Evolutionary conservation across 2,888 invertebrate genomes (phyloP), one percentile per base, ranked within the genome.

Genomic region (Steinernema hermaphroditum): DNA sequence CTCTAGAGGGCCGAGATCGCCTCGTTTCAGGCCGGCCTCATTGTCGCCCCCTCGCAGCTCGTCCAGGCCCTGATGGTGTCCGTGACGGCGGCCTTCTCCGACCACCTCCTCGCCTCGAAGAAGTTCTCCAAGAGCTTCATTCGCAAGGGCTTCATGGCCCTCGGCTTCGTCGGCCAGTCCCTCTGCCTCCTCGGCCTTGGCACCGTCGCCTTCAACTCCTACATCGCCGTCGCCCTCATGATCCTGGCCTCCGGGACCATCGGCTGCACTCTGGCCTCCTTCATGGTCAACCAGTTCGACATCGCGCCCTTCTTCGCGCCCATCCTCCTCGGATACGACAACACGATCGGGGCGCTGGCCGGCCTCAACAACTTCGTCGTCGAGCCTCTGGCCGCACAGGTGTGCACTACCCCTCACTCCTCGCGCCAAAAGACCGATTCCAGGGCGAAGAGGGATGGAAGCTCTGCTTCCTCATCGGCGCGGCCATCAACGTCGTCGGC

Each of bases 41-140:
- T 44, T 75, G 95, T 96, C 9, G 95, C 96, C 0, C 90, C 97
- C 79, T 97, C 97, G 0, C 97, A 98, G 89, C 89, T 97, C 83
- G 90, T 96, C 78, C 97, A 98, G 97, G 95, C 96, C 29, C 92
- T 94, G 71, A 92, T 96, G 80, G 97, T 98, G 75, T 96, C 97
- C 0, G 91, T 93, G 75, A 96, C 96, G 32, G 97, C 97, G 72
- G 92, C 95, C 89, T 88, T 96, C 85, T 97, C 97, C 1, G 97
- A 98, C 90, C 91, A 92, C 86, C 89, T 97, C 75, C 91, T 96
- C 24, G 92, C 92, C 87, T 92, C 92, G 81, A 92, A 92, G 77
- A 92, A 93, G 75, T 90, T 96, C 88, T 91, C 93, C 0, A 97
- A 96, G 1, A 96, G 96, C 9, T 92, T 92, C 86, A 96, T 96